Base-by-base conservation (phyloP, 2,888 invertebrate genomes). In the Chrysodeixis includens region DNA sequence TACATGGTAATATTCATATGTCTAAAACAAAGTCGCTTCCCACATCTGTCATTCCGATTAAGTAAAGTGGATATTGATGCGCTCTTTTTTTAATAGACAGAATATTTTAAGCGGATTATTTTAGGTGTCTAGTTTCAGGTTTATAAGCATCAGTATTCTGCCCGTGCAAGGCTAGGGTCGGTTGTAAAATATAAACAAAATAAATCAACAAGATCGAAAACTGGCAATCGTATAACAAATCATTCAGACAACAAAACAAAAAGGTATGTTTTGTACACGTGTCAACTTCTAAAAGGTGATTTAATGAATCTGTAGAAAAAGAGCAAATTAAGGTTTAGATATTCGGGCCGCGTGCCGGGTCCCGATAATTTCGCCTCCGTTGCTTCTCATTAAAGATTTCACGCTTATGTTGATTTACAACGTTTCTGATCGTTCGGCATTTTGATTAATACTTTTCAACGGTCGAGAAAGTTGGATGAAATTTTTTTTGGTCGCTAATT, bases 371-470 rank as follows among this genome's bases (percentile, higher is more conserved):
- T 86, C 77, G 82, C 85, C 74, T 81, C 74, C 83, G 83, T 84
- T 82, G 86, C 83, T 82, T 84, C 86, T 87, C 86, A 87, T 88
- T 88, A 88, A 86, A 79, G 83, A 82, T 83, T 83, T 84, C 78
- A 80, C 81, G 81, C 81, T 76, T 73, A 77, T 80, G 77, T 83
- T 83, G 83, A 83, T 83, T 83, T 83, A 83, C 78, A 72, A 74
- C 80, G 72, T 79, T 76, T 73, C 32, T 68, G 72, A 80, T 82
- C 76, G 82, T 85, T 86, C 81, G 87, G 78, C 84, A 76, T 82
- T 86, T 86, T 86, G 84, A 86, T 86, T 85, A 86, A 86, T 85
- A 86, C 82, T 86, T 82, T 84, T 81, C 76, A 77, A 70, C 78
- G 71, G 69, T 56, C 67, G 65, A 70, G 74, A 76, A 78, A 81